These are phyloP conservation scores for Drosophila borealis DNA, from an alignment of 2,888 invertebrate genomes.

Conservation along the genomic window DNA sequence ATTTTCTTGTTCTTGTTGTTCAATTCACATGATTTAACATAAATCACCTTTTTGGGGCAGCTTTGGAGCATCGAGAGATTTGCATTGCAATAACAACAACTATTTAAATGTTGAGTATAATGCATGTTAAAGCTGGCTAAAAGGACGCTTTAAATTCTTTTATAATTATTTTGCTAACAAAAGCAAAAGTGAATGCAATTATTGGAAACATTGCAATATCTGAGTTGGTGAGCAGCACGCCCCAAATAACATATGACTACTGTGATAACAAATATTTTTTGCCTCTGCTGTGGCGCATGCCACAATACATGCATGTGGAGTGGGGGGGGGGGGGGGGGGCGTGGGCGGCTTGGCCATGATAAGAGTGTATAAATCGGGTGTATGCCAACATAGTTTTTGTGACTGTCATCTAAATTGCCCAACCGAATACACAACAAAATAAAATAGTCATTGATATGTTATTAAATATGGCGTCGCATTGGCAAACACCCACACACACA, in stretches of 20 bases:
- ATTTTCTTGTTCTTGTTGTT: not conserved
- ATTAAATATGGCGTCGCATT: slow-evolving; percentile 71
- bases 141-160: too few relatives aligned
- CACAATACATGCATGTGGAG: not conserved
- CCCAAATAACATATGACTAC: slow-evolving; percentile 27
- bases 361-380: not conserved
- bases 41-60: not conserved
- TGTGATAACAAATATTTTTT: slow-evolving; percentile 30
- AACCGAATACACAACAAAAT: slow-evolving; percentile 50
- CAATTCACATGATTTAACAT: not conserved
- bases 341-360: not conserved
- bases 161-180: not conserved
- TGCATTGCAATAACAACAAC: too few relatives aligned
- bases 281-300: slow-evolving; percentile 11
- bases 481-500: slow-evolving; percentile 47
- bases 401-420: slow-evolving; percentile 45
- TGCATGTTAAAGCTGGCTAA: too few relatives aligned
- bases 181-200: not conserved
- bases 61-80: not conserved
- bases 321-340: not conserved
- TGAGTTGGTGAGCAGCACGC: not conserved
- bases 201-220: not conserved
- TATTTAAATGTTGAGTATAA: too few relatives aligned
- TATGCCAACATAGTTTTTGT: slow-evolving; percentile 30
- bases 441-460: slow-evolving; percentile 73